Evolutionary conservation across 2,888 invertebrate species (phyloP), one percentile per base, ranked within the genome.

Genomic region (Polydrusus tereticollis): DNA sequence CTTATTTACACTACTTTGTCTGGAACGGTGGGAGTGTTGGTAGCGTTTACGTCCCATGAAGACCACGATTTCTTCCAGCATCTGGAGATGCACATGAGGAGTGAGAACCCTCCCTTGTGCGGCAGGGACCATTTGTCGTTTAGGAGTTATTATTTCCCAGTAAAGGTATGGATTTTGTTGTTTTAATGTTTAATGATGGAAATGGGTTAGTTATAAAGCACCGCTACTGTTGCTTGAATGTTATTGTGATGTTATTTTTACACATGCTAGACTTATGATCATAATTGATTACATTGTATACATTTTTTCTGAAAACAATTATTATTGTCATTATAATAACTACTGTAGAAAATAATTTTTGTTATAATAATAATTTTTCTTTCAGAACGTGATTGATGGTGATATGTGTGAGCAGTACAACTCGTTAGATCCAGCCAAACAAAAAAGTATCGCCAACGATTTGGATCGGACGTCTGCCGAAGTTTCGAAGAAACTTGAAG

Each of bases 41-140:
- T 98, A 18, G 97, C 98, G 0, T 98, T 98, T 82, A 96, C 97
- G 0, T 96, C 96, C 16, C 92, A 96, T 79, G 98, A 99, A 87
- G 99, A 99, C 85, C 98, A 97, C 80, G 99, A 99, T 84, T 99
- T 99, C 85, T 99, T 99, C 88, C 98, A 99, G 83, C 98, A 99
- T 87, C 87, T 99, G 75, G 99, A 99, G 86, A 99, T 99, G 99
- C 98, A 99, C 85, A 97, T 99, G 97, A 88, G 99, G 62, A 95
- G 97, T 76, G 99, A 99, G 85, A 94, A 98, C 86, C 90, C 97
- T 0, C 98, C 99, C 0, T 86, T 99, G 0, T 98, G 98, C 86
- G 99, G 99, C 0, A 88, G 99, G 18, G 99, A 99, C 86, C 99
- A 99, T 85, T 88, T 99, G 26, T 96, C 98, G 0, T 99, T 94